Evolutionary conservation across 2,888 invertebrate species (phyloP).

Genomic region (Lamellibrachia columna): DNA sequence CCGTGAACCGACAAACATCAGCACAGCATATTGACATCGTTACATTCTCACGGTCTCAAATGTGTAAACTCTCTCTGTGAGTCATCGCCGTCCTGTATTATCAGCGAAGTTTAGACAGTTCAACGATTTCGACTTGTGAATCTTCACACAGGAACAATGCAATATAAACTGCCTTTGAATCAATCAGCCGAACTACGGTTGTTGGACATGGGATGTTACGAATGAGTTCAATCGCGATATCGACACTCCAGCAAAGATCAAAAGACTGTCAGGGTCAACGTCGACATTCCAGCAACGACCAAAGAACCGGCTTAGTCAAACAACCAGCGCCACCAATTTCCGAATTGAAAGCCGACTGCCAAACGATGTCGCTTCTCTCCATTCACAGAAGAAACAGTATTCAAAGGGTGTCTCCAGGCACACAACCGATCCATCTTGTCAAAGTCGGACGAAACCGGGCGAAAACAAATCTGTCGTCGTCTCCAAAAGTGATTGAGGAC

Average conservation of each 20-base stretch:
- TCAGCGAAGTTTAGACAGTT: not conserved
- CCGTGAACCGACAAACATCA: not conserved
- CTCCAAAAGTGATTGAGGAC: not conserved
- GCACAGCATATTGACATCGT: not conserved
- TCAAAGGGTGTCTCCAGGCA: not conserved
- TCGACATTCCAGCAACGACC: not conserved
- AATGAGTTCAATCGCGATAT: not conserved
- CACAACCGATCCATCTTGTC: constrained; percentile 9
- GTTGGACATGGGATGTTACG: not conserved
- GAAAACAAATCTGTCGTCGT: not conserved
- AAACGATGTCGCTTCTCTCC: not conserved
- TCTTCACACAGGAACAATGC: not conserved
- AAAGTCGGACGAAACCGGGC: not conserved
- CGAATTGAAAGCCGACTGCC: not conserved
- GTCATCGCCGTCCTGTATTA: not conserved
- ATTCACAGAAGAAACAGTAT: not conserved
- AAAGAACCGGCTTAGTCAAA: not conserved
- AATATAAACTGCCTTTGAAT: not conserved
- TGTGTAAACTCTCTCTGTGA: not conserved
- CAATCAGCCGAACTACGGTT: not conserved
- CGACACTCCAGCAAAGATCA: not conserved
- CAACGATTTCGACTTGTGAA: not conserved
- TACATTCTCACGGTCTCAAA: not conserved
- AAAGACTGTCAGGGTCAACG: not conserved
- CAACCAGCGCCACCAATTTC: not conserved